Base-by-base conservation (phyloP, 1,140 invertebrate genomes). In the Globodera rostochiensis region DNA sequence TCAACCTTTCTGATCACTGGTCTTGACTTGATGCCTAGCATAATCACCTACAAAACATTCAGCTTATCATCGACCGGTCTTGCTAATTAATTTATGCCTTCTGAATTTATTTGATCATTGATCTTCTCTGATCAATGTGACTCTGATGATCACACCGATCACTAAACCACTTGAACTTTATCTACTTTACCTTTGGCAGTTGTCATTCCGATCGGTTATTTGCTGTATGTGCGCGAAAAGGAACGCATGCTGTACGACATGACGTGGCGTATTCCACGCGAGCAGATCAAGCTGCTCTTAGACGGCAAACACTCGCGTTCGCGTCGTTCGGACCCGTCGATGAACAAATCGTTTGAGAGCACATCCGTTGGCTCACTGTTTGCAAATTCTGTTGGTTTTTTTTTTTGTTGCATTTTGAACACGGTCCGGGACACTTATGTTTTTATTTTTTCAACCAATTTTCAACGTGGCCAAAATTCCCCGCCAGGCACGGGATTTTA, bases 171-270 rank as follows among this genome's bases (percentile, higher is more conserved):
- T 19, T 15, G 11, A 13, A 19, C 15, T 19, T 2, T 64, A 6
- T 64, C 1, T 19, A 19, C 57, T 19, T 19, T 64, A 3, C 13
- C 64, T 6, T 25, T 66, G n/a, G 36, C 36, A 80, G 74, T 86
- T 11, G 69, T 81, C 15, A 80, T 87, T 50, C 88, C 89, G 25
- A 19, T 90, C 9, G 85, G 82, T 6, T 89, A 90, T 75, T 89
- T 89, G 64, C 82, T 90, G 66, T 89, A 89, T 70, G n/a, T 88
- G 15, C 90, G 87, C 87, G 88, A 89, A 47, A 78, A 90, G 76
- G 88, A 89, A 57, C 36, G 88, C 47, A 74, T 85, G 74, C 73
- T 89, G 25, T 89, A 89, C 77, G 87, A 89, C 60, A 89, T 89
- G 88, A 90, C 87, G 11, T 89, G 88, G 88, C 78, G 88, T 11